Conservation (phyloP, 2,113 vertebrate genomes). For the Picathartes gymnocephalus region DNA sequence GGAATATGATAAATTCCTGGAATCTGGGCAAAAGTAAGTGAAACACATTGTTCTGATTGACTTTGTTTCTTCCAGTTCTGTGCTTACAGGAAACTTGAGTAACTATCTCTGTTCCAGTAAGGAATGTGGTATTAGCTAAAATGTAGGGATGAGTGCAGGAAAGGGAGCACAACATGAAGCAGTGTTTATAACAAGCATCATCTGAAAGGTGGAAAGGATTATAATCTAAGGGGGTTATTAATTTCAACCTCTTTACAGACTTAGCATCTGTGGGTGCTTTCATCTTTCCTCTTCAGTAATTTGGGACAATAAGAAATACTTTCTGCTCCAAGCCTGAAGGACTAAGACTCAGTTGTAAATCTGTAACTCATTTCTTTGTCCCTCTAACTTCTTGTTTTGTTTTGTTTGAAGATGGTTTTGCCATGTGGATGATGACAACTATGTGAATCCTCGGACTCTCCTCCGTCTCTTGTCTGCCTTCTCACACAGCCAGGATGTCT, state of each 20-base stretch:
- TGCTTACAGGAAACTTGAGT: not conserved
- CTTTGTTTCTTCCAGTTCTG: not conserved
- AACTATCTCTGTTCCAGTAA: not conserved
- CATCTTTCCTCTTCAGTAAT: not conserved
- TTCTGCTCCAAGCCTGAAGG: not conserved
- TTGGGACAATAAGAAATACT: not conserved
- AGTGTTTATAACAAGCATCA: not conserved
- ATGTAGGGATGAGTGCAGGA: not conserved
- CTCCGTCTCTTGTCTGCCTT: constrained; percentile 84
- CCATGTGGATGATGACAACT: constrained; percentile 97
- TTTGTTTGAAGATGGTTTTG: constrained; percentile 89
- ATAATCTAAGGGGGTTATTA: not conserved
- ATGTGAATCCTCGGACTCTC: constrained; percentile 83
- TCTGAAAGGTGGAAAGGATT: not conserved
- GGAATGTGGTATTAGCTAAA: not conserved
- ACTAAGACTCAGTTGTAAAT: not conserved
- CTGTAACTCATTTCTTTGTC: not conserved
- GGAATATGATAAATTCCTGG: constrained; percentile 96
- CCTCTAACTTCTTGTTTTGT: not conserved
- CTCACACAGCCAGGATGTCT: constrained; percentile 91
- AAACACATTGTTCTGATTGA: not conserved
- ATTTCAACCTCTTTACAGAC: not conserved
- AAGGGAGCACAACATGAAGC: not conserved
- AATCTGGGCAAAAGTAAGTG: constrained; percentile 92
- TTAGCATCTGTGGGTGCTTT: not conserved